A percentile compares a stretch with the other conserved stretches of the same genome.
Evolutionary conservation across 2,888 invertebrate species (phyloP).

Genomic region (Exephanes ischioxanthus): DNA sequence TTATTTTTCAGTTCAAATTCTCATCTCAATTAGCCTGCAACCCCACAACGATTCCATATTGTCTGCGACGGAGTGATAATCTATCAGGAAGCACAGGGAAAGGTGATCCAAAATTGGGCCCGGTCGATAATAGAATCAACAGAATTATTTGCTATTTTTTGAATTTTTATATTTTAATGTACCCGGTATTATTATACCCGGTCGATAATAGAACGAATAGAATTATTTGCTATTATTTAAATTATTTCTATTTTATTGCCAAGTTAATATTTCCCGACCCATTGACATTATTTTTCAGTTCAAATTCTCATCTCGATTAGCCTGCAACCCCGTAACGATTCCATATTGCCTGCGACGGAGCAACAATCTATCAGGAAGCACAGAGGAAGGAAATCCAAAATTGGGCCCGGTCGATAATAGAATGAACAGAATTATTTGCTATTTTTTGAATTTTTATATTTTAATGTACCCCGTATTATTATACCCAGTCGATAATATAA

Average conservation of each 20-base stretch:
- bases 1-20: not conserved
- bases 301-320: not conserved
- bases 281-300: not conserved
- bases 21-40: constrained; percentile 6
- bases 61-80: constrained; percentile 57
- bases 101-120: not conserved
- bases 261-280: not conserved
- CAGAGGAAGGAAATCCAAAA: constrained; percentile 38
- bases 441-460: too few species aligned
- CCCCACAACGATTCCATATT: constrained; percentile 13
- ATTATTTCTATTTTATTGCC: too few species aligned
- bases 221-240: too few species aligned
- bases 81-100: constrained; percentile 48
- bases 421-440: too few species aligned
- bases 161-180: too few species aligned
- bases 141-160: too few species aligned
- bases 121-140: constrained; percentile 64
- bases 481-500: too few species aligned
- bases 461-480: too few species aligned
- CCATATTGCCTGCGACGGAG: constrained; percentile 12
- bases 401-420: constrained; percentile 66
- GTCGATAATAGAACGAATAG: constrained; percentile 62
- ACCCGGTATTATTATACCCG: constrained; percentile 1
- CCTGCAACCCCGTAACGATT: constrained; percentile 12
- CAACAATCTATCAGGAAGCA: constrained; percentile 61